Percentiles rank a stretch among this genome's conserved stretches.
phyloP scores from a whole-genome alignment of 1,140 invertebrate genomes.

The Oscheius sp. region DNA sequence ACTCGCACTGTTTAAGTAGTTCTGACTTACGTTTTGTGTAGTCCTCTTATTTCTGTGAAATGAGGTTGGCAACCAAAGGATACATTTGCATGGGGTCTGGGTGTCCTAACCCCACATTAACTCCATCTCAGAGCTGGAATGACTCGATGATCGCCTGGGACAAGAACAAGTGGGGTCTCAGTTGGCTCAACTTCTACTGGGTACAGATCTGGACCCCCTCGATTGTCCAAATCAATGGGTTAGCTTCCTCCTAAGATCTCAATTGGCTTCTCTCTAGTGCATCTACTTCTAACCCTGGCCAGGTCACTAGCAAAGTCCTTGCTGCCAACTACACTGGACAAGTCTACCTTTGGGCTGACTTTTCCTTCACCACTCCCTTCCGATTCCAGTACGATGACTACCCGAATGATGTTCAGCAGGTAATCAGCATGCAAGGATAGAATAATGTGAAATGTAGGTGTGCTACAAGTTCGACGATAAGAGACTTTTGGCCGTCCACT shows the following conservation, averaged over 20 bases:
- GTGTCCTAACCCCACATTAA: too few relatives aligned
- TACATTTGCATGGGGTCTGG: too few relatives aligned
- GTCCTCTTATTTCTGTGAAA: too few relatives aligned
- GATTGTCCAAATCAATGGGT: slow-evolving; percentile 59
- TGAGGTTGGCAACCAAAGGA: too few relatives aligned
- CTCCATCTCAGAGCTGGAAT: slow-evolving; percentile 57
- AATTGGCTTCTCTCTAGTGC: slow-evolving; percentile 38
- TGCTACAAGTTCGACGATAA: slow-evolving; percentile 62
- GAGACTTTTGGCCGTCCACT: slow-evolving; percentile 57
- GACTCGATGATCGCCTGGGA: slow-evolving; percentile 58
- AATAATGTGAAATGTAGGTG: slow-evolving; percentile 23
- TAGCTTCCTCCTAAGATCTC: slow-evolving; percentile 20
- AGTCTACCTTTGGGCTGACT: slow-evolving; percentile 59
- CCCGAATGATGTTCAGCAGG: slow-evolving; percentile 55
- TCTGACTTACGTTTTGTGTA: too few relatives aligned
- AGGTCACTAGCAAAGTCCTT: slow-evolving; percentile 55
- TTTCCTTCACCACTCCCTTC: slow-evolving; percentile 56
- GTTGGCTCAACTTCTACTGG: slow-evolving; percentile 61
- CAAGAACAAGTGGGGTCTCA: slow-evolving; percentile 57
- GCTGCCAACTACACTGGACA: slow-evolving; percentile 61
- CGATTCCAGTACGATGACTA: slow-evolving; percentile 55
- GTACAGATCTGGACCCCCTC: slow-evolving; percentile 61
- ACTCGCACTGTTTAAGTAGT: too few relatives aligned
- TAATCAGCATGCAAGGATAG: neutral
- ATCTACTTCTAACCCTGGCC: slow-evolving; percentile 45